Percentiles rank a stretch among this genome's conserved stretches.
These are phyloP conservation scores for Chrysogorgia sp. DNA, from an alignment of 92 coral and sea anemone species.

Conservation along the genomic window DNA sequence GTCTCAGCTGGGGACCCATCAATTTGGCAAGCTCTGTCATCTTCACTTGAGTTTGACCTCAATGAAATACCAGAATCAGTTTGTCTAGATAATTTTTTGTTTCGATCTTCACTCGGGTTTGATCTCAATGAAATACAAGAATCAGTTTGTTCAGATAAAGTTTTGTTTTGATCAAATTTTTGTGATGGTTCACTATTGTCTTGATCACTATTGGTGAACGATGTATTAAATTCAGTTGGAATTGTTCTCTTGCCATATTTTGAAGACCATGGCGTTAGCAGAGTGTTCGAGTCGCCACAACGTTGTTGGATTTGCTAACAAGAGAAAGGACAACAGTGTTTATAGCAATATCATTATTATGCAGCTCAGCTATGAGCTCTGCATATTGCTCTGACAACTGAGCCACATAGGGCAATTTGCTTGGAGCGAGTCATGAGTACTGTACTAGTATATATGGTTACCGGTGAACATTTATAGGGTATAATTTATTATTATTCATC, in stretches of 20 bases:
- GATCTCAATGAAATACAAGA: neutral
- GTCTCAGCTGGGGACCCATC: too few species aligned
- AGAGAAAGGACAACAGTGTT: neutral
- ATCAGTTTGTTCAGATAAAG: neutral
- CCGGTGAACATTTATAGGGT: too few species aligned
- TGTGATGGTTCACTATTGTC: neutral
- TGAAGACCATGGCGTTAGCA: conserved; percentile 23
- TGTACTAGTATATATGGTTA: too few species aligned
- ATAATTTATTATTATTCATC: too few species aligned
- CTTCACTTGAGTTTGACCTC: neutral
- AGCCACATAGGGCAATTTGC: too few species aligned
- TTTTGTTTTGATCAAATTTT: neutral
- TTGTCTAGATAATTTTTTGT: too few species aligned
- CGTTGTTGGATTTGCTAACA: conserved; percentile 38
- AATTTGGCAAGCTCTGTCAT: too few species aligned
- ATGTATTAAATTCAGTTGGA: neutral
- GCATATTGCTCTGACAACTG: too few species aligned
- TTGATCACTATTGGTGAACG: neutral
- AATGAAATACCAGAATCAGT: neutral
- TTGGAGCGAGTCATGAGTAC: too few species aligned
- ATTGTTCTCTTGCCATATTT: conserved; percentile 1
- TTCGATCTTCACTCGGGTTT: neutral
- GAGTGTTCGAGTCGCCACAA: conserved; percentile 17
- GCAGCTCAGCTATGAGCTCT: neutral
- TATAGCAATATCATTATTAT: neutral